Base-by-base conservation (phyloP, 2,888 invertebrate genomes). In the Eupsilia transversa region DNA sequence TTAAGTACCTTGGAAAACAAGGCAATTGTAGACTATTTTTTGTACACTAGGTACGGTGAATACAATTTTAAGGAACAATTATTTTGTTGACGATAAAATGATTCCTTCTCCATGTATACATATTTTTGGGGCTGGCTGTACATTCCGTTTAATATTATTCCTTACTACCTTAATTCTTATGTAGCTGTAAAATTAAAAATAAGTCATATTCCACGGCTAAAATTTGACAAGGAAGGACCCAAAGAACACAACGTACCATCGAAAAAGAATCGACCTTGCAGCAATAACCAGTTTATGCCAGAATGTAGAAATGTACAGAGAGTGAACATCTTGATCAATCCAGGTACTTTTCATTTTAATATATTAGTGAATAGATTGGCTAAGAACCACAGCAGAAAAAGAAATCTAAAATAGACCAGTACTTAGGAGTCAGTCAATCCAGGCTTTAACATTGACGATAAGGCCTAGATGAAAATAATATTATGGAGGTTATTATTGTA, bases 201-300 rank as follows among this genome's bases (percentile, higher is more conserved):
- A 17, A 94, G 93, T 82, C 83, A 88, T 2, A 93, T 93, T 83
- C 93, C 93, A 5, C 87, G 90, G n/a, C 87, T 89, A 0, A 92
- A 85, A 78, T 75, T 56, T 3, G 64, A 65, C 14, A 77, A 67
- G 3, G 87, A 82, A 52, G 86, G 86, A 49, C 49, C 65, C 49
- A 41, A 77, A 63, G 73, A 64, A 60, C 72, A 7, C 20, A 57
- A 35, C 12, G 49, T 56, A 17, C 30, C 30, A 27, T 27, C 86
- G 63, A 84, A 84, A n/a, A 63, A 33, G 57, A 43, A 3, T 27
- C 70, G 75, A 35, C 63, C 72, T 35, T 61, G 30, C 10, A 84
- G 76, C 59, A 72, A 72, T n/a, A 79, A 78, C 27, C 87, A 81
- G 49, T 86, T 83, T 33, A 57, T 77, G n/a, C 79, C 87, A 20